A percentile compares a stretch with the other conserved stretches of the same genome.
Evolutionary conservation across 64 coral and sea anemone species (phyloP).

Genomic region (Trachythela sp.): DNA sequence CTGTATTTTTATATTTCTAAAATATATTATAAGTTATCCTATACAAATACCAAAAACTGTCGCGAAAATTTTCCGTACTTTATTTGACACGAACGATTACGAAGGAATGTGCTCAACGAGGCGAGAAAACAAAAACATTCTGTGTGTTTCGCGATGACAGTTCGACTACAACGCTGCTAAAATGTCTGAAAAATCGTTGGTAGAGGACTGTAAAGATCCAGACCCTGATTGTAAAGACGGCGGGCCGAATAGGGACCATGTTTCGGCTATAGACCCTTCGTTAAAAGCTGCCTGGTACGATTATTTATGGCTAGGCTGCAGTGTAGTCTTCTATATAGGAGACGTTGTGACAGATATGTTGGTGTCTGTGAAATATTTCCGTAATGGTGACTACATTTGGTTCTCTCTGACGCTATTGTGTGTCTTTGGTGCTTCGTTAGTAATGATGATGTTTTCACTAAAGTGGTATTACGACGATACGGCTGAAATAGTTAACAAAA

Average conservation of each 20-base stretch:
- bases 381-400: conserved; percentile 36
- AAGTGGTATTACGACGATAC: conserved; percentile 43
- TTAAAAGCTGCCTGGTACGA: conserved; percentile 43
- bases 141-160: not conserved
- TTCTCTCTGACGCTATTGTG: conserved; percentile 28
- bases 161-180: not conserved
- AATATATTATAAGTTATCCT: too few relatives aligned
- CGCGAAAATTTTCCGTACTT: not conserved
- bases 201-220: not conserved
- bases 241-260: not conserved
- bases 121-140: not conserved
- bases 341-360: conserved; percentile 44
- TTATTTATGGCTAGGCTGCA: conserved; percentile 13
- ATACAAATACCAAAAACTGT: not conserved
- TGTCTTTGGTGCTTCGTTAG: conserved; percentile 25
- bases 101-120: not conserved
- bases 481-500: not conserved
- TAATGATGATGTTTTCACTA: conserved; percentile 38
- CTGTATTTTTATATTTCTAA: too few relatives aligned
- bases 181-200: not conserved
- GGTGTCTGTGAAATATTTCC: conserved; percentile 34
- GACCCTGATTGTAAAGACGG: not conserved
- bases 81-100: not conserved
- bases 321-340: conserved; percentile 24
- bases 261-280: not conserved